Evolutionary conservation across 1,140 invertebrate genomes (phyloP).

Genomic region (Habropoda laboriosa): DNA sequence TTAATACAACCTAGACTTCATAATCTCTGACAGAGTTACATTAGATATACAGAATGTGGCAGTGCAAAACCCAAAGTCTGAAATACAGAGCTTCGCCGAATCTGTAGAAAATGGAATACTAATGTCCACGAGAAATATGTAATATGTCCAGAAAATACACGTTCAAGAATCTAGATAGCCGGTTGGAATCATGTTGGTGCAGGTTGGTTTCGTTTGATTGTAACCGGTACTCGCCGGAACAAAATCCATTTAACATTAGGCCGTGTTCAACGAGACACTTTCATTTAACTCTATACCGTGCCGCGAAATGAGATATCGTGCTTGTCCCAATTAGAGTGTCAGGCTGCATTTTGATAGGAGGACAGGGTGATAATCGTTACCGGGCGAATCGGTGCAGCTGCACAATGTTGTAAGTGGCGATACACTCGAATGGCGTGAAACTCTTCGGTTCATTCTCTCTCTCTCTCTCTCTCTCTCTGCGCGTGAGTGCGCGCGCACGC

Average conservation of each 20-base stretch:
- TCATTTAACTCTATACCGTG: slow-evolving; percentile 18
- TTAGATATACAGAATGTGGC: too few relatives aligned
- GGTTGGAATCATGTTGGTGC: neutral
- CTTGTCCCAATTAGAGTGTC: slow-evolving; percentile 2
- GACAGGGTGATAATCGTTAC: neutral
- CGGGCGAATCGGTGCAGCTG: neutral
- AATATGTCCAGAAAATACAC: neutral
- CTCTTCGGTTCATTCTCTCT: neutral
- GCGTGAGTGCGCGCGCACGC: too few relatives aligned
- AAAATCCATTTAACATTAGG: neutral
- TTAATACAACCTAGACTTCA: too few relatives aligned
- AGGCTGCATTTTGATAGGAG: slow-evolving; percentile 8
- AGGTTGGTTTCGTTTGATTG: neutral
- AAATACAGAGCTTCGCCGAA: too few relatives aligned
- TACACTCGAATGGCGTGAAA: too few relatives aligned
- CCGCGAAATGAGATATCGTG: slow-evolving; percentile 11
- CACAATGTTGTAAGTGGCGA: neutral
- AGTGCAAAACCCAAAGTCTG: too few relatives aligned
- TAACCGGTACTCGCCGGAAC: neutral
- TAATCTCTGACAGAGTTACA: too few relatives aligned
- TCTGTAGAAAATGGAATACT: too few relatives aligned
- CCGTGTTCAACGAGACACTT: slow-evolving; percentile 8
- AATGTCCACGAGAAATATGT: neutral
- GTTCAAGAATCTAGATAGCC: neutral
- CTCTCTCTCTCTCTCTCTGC: too few relatives aligned